phyloP scores from a whole-genome alignment of 2,888 invertebrate genomes.

The Beris chalybata region DNA sequence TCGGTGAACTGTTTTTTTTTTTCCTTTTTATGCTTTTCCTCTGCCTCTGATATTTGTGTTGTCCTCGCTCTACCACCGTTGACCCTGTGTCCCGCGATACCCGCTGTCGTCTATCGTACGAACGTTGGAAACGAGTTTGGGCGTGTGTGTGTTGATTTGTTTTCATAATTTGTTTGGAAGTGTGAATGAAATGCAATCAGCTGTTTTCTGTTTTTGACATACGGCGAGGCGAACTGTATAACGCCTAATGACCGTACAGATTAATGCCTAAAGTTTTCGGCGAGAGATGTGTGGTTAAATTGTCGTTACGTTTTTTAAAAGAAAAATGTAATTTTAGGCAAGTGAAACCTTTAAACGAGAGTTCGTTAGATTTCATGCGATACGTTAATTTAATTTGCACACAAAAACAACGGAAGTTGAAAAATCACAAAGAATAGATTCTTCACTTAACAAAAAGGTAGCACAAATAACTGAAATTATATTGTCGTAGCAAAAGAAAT shows the following conservation, averaged over 20 bases:
- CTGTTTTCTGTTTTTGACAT: constrained; percentile 16
- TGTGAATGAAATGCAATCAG: constrained; percentile 13
- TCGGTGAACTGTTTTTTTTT: not conserved
- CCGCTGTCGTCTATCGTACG: not conserved
- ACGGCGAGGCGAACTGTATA: not conserved
- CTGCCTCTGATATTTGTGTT: constrained; percentile 1
- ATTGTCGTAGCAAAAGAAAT: too few species aligned
- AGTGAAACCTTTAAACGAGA: too few species aligned
- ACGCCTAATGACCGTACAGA: not conserved
- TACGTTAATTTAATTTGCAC: too few species aligned
- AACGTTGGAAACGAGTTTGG: not conserved
- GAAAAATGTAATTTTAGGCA: too few species aligned
- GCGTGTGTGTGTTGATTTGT: constrained; percentile 22
- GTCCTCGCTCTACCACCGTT: not conserved
- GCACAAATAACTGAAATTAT: too few species aligned
- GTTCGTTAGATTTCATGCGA: too few species aligned
- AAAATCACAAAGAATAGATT: too few species aligned
- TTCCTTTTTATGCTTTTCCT: not conserved
- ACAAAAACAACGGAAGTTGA: too few species aligned
- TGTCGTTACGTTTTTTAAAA: too few species aligned
- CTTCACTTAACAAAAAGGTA: too few species aligned
- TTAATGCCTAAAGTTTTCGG: too few species aligned
- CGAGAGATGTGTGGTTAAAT: too few species aligned
- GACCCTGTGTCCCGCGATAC: not conserved
- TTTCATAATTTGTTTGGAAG: constrained; percentile 23